phyloP scores from a whole-genome alignment of 2,888 invertebrate genomes.

The Drosophila monieri region DNA sequence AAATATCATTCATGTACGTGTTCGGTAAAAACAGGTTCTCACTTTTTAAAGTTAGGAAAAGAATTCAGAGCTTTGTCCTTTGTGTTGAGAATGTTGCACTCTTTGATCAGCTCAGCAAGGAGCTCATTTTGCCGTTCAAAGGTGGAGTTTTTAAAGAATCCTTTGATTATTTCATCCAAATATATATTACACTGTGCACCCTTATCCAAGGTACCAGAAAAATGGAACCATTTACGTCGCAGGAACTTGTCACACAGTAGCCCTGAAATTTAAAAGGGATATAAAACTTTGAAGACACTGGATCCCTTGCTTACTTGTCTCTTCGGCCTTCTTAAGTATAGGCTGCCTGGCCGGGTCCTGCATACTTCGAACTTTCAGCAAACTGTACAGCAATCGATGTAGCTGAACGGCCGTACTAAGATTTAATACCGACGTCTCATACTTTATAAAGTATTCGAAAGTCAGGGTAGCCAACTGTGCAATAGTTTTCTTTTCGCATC shows the following conservation, averaged over 20 bases:
- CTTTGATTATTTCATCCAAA: slow-evolving; percentile 87
- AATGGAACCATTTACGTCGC: slow-evolving; percentile 88
- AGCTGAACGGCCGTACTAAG: slow-evolving; percentile 81
- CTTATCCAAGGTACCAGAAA: slow-evolving; percentile 87
- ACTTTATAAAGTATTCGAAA: slow-evolving; percentile 69
- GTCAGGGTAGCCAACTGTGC: slow-evolving; percentile 58
- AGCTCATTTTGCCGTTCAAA: slow-evolving; percentile 86
- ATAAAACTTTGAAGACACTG: background rate
- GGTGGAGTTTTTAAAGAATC: slow-evolving; percentile 87
- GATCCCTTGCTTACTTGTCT: slow-evolving; percentile 70
- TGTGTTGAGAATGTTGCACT: slow-evolving; percentile 86
- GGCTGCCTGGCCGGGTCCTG: slow-evolving; percentile 45
- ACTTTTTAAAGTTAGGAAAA: slow-evolving; percentile 88
- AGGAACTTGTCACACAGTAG: slow-evolving; percentile 86
- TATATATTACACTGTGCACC: slow-evolving; percentile 88
- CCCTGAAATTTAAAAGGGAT: slow-evolving; percentile 67
- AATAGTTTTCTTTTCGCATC: slow-evolving; percentile 28
- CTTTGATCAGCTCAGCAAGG: slow-evolving; percentile 85
- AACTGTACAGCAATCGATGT: slow-evolving; percentile 69
- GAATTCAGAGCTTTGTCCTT: slow-evolving; percentile 86
- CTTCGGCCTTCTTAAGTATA: slow-evolving; percentile 54
- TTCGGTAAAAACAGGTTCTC: background rate
- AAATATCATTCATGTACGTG: background rate
- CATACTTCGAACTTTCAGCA: slow-evolving; percentile 67
- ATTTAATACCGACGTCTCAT: slow-evolving; percentile 72